These are phyloP conservation scores for Campylomormyrus numenius DNA, from an alignment of 2,113 vertebrate species.

Conservation along the genomic window DNA sequence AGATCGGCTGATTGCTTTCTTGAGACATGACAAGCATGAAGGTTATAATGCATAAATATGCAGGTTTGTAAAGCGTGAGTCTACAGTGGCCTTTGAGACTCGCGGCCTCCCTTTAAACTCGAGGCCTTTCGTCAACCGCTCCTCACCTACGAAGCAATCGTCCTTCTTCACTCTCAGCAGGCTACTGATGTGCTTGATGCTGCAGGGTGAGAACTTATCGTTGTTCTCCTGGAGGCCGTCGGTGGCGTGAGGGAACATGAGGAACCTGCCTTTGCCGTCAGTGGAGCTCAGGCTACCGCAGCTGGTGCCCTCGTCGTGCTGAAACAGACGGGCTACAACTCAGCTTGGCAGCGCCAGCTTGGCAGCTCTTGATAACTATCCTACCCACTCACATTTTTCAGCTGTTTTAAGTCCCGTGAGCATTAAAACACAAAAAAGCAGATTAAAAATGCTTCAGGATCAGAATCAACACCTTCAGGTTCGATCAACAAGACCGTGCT, in stretches of 20 bases:
- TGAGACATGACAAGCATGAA: conserved; percentile 24
- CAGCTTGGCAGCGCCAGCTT: neutral
- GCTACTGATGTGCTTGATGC: conserved; percentile 52
- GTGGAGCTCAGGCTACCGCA: conserved; percentile 52
- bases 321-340: conserved; percentile 9
- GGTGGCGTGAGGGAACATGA: conserved; percentile 70
- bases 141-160: conserved; percentile 66
- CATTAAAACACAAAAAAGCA: neutral
- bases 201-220: conserved; percentile 68
- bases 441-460: neutral
- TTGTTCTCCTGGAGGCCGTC: conserved; percentile 65
- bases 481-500: neutral
- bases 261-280: conserved; percentile 56
- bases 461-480: neutral
- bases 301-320: conserved; percentile 65
- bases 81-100: neutral
- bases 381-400: neutral
- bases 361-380: neutral
- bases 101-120: no score
- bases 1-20: conserved; percentile 69
- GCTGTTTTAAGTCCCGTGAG: neutral
- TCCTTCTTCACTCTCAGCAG: conserved; percentile 65
- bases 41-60: neutral
- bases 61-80: neutral
- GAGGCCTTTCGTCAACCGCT: neutral